Evolutionary conservation across 2,113 vertebrate genomes (phyloP), one percentile per base, ranked within the genome.

Genomic region (Nothocercus nigrocapillus): DNA sequence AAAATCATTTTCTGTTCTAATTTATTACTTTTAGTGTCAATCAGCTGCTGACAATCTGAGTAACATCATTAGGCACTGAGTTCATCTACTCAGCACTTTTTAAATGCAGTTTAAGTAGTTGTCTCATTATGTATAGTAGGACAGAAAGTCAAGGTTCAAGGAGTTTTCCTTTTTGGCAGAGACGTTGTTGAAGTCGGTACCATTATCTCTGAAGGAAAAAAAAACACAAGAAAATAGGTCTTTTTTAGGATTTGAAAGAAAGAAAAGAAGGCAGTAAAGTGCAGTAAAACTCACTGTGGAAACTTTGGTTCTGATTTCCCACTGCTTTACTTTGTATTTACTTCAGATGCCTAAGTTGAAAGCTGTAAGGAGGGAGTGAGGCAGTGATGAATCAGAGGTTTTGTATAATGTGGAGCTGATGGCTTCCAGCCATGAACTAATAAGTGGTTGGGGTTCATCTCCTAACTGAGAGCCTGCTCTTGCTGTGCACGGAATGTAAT

Each of bases 21-120:
- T 98, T 98, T 98, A 98, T 98, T 98, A 98, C 98, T 98, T 98
- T 98, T 98, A 97, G 96, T 98, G 98, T 98, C 98, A 98, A 97
- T 98, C 98, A 98, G 94, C 79, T 93, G 95, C 94, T 2, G 81
- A 97, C 89, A 92, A 98, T 97, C 98, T 96, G 97, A 96, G 96
- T 97, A 97, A 98, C 96, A 97, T 98, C 98, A 98, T 98, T 97
- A 97, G 94, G 96, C 94, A 86, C 75, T 80, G 86, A 97, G 98
- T 98, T 92, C 95, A 93, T 94, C 97, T 95, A 98, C 97, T 99
- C 98, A 98, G 98, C 98, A 97, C 94, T 98, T 98, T 98, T 93
- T 95, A 97, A 96, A 96, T 79, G 97, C 97, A 97, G 97, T 97
- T 97, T 98, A 98, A 98, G 97, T 95, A 98, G 97, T 97, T 98